These are phyloP conservation scores for Drosophila barbarae DNA, from an alignment of 2,888 invertebrate genomes.

Conservation along the genomic window DNA sequence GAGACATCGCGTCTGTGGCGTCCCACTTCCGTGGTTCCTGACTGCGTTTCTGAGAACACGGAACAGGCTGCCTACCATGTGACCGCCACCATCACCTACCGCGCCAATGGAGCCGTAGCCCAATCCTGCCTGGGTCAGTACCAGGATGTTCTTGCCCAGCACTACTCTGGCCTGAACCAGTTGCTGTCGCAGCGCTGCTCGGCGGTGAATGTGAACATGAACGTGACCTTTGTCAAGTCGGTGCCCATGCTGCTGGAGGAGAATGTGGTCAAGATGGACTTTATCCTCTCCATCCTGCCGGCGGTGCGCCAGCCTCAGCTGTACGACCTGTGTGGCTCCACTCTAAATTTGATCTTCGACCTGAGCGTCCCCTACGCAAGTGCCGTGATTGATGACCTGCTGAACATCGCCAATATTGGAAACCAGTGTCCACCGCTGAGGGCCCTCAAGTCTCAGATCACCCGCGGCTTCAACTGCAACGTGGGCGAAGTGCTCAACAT, in stretches of 20 bases:
- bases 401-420: constrained; percentile 93
- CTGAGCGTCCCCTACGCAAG: constrained; percentile 95
- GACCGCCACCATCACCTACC: constrained; percentile 90
- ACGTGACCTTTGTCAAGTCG: constrained; percentile 92
- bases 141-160: constrained; percentile 89
- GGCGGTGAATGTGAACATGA: constrained; percentile 95
- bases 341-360: constrained; percentile 95
- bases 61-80: constrained; percentile 97
- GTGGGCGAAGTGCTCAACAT: constrained; percentile 96
- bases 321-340: constrained; percentile 96
- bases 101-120: constrained; percentile 94
- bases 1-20: constrained; percentile 90
- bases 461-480: constrained; percentile 94
- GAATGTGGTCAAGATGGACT: constrained; percentile 94
- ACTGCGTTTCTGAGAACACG: constrained; percentile 96
- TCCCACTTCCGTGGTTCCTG: constrained; percentile 93
- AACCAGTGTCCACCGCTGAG: constrained; percentile 95
- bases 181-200: constrained; percentile 95
- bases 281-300: constrained; percentile 91
- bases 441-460: constrained; percentile 90
- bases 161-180: constrained; percentile 88
- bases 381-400: constrained; percentile 91
- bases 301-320: constrained; percentile 93
- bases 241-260: constrained; percentile 90
- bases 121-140: constrained; percentile 91